phyloP scores from a whole-genome alignment of 2,888 invertebrate genomes.

The Polyommatus iphigenia region DNA sequence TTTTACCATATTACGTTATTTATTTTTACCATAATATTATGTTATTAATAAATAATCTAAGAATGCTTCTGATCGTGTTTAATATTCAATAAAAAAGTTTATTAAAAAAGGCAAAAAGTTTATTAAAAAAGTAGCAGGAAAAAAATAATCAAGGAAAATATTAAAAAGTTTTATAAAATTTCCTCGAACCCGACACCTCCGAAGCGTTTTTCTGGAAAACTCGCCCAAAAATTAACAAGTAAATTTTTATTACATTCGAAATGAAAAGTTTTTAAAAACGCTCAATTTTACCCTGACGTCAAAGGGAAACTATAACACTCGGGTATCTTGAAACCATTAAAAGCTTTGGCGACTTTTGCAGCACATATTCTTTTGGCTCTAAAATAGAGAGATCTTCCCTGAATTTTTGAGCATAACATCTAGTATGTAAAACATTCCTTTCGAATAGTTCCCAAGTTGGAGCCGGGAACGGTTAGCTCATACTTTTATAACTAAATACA shows the following conservation, averaged over 20 bases:
- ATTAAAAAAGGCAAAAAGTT: not conserved
- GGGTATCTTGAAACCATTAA: not conserved
- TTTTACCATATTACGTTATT: not conserved
- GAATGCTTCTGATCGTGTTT: not conserved
- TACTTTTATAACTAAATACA: not conserved
- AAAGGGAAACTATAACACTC: not conserved
- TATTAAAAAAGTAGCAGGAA: not conserved
- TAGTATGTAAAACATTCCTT: not conserved
- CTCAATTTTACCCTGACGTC: not conserved
- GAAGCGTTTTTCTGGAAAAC: not conserved
- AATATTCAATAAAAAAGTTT: not conserved
- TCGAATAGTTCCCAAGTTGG: not conserved
- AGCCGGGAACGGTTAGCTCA: not conserved
- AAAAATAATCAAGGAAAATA: not conserved
- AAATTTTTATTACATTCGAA: not conserved
- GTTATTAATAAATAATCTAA: not conserved
- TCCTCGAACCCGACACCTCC: not conserved
- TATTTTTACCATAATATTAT: too few species aligned
- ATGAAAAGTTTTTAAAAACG: not conserved
- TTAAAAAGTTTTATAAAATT: not conserved
- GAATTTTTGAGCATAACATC: not conserved
- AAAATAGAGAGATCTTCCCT: not conserved
- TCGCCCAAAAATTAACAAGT: not conserved
- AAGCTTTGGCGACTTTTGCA: not conserved
- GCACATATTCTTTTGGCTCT: not conserved